Evolutionary conservation across 2,888 invertebrate species (phyloP), one percentile per base, ranked within the genome.

Genomic region (Drosophila koepferae): DNA sequence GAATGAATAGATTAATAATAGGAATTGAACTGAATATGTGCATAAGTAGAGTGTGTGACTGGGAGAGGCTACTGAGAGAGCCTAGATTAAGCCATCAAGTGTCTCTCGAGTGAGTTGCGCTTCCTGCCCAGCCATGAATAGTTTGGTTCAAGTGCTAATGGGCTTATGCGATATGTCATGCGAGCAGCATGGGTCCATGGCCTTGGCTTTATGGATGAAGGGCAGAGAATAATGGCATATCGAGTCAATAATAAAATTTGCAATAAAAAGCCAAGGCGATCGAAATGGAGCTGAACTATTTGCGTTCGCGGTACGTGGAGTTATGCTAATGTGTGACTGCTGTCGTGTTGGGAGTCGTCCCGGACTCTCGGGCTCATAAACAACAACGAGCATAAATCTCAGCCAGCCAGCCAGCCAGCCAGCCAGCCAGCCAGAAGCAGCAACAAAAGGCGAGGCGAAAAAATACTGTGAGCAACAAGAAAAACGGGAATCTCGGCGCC

Each of bases 311-410:
- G 62, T 63, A 44, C 61, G 69, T 9, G 65, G 48, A 77, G 71
- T 80, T 80, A 80, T 80, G 79, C 79, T 80, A 80, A 80, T 80
- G 63, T 71, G 65, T 31, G 61, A 60, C 54, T 18, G 54, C 46
- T 46, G 23, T 14, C 16, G 46, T 23, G 6, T n/a, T 9, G 28
- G 48, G 28, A 31, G 48, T 16, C 28, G n/a, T 10, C 6, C 14
- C 23, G 46, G 16, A 12, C n/a, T 34, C 23, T 38, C 34, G 41
- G 55, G 55, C 54, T 59, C 72, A 79, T 79, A 76, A 79, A 77
- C 77, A 79, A 80, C 59, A 48, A 34, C 64, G 58, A 82, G 83
- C 85, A 85, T 85, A 88, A 85, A 85, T 85, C 86, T 84, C 81
- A 66, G 67, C 41, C 51, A 62, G 68, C 66, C 65, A 64, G 23